Evolutionary conservation across 2,797 vertebrate genomes (phyloP), one percentile per base, ranked within the genome.

Genomic region (Crocidura indochinensis): DNA sequence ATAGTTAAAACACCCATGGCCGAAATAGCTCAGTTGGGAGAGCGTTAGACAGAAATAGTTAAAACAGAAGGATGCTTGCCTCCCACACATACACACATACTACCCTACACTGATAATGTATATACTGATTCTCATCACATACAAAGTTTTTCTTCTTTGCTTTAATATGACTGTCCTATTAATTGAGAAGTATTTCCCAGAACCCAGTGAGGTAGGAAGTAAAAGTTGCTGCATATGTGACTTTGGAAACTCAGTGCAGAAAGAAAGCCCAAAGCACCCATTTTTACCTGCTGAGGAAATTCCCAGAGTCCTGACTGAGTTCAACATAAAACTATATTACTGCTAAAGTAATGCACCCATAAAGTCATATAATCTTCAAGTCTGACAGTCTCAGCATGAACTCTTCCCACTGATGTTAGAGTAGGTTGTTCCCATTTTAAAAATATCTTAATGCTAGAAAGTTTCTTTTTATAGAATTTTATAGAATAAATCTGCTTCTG

Each of bases 401-500:
- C 14, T 80, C 64, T 83, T 87, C 65, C 87, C 69, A 49, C 83
- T 10, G 82, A 79, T 8, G 49, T 80, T 51, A 53, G 93, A 79
- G 67, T 31, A 60, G 47, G 74, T 80, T 87, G 62, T 74, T 91
- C 92, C 93, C 88, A 82, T 86, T 94, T 95, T 84, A 47, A 83
- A 76, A 67, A 67, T 75, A 27, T 92, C 88, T 90, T 86, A 90
- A 94, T 91, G 87, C 88, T 93, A 94, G 73, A 77, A 91, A 73
- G 76, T 90, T 84, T 93, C 79, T 84, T 82, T 88, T 73, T 86
- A 74, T 76, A 87, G 76, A n/a, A n/a, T n/a, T n/a, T n/a, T n/a
- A n/a, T 68, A 94, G 44, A 77, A 92, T 94, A 95, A 94, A 95
- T 96, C 94, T 96, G 94, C 96, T 95, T 96, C 91, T 95, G 75